Percentiles rank a stretch among this genome's conserved stretches.
phyloP scores from a whole-genome alignment of 2,888 invertebrate species.

The Spilarctia lutea region DNA sequence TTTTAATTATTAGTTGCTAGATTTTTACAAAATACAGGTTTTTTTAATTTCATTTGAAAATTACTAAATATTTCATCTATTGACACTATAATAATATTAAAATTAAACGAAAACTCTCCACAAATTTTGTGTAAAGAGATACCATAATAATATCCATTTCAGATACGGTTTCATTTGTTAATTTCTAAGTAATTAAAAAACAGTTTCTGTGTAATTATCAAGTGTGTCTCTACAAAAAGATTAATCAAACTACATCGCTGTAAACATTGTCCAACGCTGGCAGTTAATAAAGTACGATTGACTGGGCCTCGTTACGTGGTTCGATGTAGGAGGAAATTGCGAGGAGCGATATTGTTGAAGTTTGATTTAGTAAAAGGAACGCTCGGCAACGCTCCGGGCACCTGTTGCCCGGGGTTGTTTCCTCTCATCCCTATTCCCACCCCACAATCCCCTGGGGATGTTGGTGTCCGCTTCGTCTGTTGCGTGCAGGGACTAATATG shows the following conservation, averaged over 20 bases:
- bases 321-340: slow-evolving; percentile 43
- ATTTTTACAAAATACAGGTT: background rate
- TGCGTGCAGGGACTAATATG: slow-evolving; percentile 60
- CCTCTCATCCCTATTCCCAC: slow-evolving; percentile 26
- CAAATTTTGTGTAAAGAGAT: background rate
- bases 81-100: background rate
- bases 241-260: background rate
- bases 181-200: slow-evolving; percentile 52
- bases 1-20: no score
- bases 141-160: slow-evolving; percentile 26
- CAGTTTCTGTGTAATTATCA: slow-evolving; percentile 48
- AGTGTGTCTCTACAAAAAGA: slow-evolving; percentile 12
- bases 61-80: background rate
- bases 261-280: slow-evolving; percentile 32
- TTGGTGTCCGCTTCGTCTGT: slow-evolving; percentile 48
- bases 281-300: slow-evolving; percentile 21
- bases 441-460: slow-evolving; percentile 34
- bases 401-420: slow-evolving; percentile 63
- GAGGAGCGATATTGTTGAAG: slow-evolving; percentile 35
- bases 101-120: background rate
- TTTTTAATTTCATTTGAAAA: background rate
- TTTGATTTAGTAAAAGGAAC: slow-evolving; percentile 51
- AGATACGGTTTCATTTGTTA: slow-evolving; percentile 45
- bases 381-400: slow-evolving; percentile 60
- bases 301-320: slow-evolving; percentile 16